These are phyloP conservation scores for Marasmarcha lunaedactyla DNA, from an alignment of 2,888 invertebrate genomes.

Conservation along the genomic window DNA sequence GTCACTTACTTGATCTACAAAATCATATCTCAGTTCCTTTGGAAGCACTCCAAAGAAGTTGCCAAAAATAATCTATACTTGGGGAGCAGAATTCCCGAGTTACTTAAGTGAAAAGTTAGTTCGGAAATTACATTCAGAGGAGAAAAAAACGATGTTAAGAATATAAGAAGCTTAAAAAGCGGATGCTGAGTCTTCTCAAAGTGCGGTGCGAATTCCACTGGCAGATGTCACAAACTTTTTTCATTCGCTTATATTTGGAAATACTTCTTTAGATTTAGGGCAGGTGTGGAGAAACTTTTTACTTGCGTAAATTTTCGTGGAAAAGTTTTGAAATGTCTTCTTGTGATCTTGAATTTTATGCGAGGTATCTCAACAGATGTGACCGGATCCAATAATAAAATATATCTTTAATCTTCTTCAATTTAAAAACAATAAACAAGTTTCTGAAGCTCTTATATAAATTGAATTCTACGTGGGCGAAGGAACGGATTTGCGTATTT, in stretches of 20 bases:
- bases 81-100: constrained; percentile 22
- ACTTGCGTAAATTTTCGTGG: background rate
- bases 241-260: constrained; percentile 28
- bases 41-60: constrained; percentile 44
- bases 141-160: constrained; percentile 40
- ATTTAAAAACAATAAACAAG: no score
- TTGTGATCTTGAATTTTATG: no score
- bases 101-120: constrained; percentile 56
- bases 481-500: no score
- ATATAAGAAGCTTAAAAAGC: constrained; percentile 55
- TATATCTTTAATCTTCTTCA: no score
- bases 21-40: constrained; percentile 31
- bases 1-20: background rate
- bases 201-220: constrained; percentile 26
- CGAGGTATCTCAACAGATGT: no score
- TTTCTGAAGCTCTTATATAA: no score
- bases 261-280: constrained; percentile 32
- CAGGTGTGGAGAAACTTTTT: background rate
- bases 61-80: constrained; percentile 39
- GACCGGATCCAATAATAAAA: no score
- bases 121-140: constrained; percentile 39
- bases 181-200: constrained; percentile 32
- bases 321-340: background rate
- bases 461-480: no score
- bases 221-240: constrained; percentile 34